phyloP scores from a whole-genome alignment of 92 coral and sea anemone genomes.

The Ricordea florida region DNA sequence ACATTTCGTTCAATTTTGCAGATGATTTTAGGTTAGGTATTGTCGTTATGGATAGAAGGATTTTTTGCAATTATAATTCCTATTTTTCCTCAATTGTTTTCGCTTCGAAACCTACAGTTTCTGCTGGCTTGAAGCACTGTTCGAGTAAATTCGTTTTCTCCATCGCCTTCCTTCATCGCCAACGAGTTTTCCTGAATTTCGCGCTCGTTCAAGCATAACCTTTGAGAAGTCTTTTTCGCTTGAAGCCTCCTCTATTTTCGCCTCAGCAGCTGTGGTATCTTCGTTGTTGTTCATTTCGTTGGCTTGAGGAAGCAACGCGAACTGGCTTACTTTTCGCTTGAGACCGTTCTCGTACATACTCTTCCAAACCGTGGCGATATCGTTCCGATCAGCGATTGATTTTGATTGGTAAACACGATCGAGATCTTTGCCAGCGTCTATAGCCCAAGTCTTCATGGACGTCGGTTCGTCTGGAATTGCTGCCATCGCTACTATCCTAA shows the following conservation, averaged over 20 bases:
- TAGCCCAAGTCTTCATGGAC: conserved; percentile 67
- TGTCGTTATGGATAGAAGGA: too few species aligned
- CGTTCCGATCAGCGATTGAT: conserved; percentile 56
- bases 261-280: background rate
- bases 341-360: conserved; percentile 91
- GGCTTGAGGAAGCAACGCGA: conserved; percentile 48
- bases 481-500: too few species aligned
- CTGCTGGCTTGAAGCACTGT: conserved; percentile 40
- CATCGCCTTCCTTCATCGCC: conserved; percentile 75
- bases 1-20: too few species aligned
- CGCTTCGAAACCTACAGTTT: too few species aligned
- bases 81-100: too few species aligned
- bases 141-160: conserved; percentile 68
- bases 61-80: too few species aligned
- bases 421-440: conserved; percentile 64
- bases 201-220: conserved; percentile 85
- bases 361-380: conserved; percentile 78
- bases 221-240: conserved; percentile 74
- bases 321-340: conserved; percentile 77
- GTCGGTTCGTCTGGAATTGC: conserved; percentile 71
- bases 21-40: too few species aligned
- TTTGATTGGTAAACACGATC: conserved; percentile 77
- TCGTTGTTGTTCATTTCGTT: conserved; percentile 14
- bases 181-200: conserved; percentile 61
- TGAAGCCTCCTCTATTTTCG: background rate